These are phyloP conservation scores for Sibirionetta formosa DNA, from an alignment of 2,797 vertebrate species.

Conservation along the genomic window DNA sequence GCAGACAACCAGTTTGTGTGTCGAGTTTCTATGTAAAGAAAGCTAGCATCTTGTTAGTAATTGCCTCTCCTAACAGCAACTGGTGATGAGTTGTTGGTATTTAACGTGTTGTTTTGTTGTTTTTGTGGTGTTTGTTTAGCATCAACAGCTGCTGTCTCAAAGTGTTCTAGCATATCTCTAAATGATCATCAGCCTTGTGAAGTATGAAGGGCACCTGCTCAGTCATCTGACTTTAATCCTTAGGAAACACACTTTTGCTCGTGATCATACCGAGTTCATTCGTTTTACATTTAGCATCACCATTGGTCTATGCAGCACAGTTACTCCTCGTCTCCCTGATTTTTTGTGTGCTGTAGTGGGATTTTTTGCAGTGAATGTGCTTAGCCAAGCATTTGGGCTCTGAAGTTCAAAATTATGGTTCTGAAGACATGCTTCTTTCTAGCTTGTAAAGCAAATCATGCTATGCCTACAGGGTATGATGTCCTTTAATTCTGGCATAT, in stretches of 20 bases:
- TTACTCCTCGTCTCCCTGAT: not conserved
- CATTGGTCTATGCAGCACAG: not conserved
- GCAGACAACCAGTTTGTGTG: conserved; percentile 41
- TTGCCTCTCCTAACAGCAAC: not conserved
- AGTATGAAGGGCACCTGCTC: accelerated
- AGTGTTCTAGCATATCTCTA: not conserved
- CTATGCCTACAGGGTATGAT: not conserved
- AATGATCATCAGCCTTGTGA: not conserved
- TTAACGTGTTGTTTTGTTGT: not conserved
- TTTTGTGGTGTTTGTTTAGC: not conserved
- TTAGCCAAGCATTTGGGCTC: not conserved
- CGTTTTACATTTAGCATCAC: not conserved
- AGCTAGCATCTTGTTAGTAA: conserved; percentile 2
- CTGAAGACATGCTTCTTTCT: accelerated
- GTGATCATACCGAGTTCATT: not conserved
- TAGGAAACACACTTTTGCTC: not conserved
- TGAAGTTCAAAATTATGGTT: not conserved
- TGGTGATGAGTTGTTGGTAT: not conserved
- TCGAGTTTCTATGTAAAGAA: conserved; percentile 23
- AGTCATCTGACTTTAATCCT: not conserved
- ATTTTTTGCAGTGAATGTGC: accelerated
- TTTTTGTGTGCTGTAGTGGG: accelerated
- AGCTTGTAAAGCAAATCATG: not conserved
- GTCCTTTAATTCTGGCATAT: not conserved
- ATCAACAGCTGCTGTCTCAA: not conserved